Evolutionary conservation across 1,140 invertebrate species (phyloP), one percentile per base, ranked within the genome.

Genomic region (Drosophila repleta): DNA sequence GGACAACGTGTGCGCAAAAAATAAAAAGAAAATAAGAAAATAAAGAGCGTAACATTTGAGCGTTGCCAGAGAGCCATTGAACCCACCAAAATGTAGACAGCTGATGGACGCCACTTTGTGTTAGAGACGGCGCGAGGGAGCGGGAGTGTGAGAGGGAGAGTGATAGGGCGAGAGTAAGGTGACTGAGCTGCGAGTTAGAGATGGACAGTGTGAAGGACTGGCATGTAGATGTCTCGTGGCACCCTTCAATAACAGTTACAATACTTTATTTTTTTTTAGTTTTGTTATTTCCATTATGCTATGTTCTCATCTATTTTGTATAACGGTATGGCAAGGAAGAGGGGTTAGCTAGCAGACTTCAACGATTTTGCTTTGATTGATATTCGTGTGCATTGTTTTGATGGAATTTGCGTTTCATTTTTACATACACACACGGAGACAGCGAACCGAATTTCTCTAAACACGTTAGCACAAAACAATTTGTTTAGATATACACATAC

Each of bases 61-160:
- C 51, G 57, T 29, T 18, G 52, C 58, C 58, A 61, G 53, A 58
- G 68, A 85, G 82, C 56, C 82, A 85, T 82, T 87, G 82, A 85
- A 85, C 82, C 71, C 82, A 87, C 82, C 73, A 79, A 79, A 74
- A 49, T 63, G 48, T 85, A 62, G 62, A 87, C 82, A 85, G 82
- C 82, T 85, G 82, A 87, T 85, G 76, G 56, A 72, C 55, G 53
- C 24, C 45, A 45, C 18, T 20, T 48, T 51, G 3, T 57, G 39
- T 15, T 21, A 29, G 39, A 39, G 39, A 43, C 17, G 29, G 6
- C 48, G n/a, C 41, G 41, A 24, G 58, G 66, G 21, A n/a, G 43
- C 21, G 26, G 10, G 48, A 4, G 46, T 35, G 15, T 15, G 18
- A 15, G 13, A 3, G 7, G 8, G 17, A 7, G 43, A 26, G 26